A percentile compares a stretch with the other conserved stretches of the same genome.
Conservation (phyloP, 2,888 invertebrate species). For the Eupithecia centaureata region DNA sequence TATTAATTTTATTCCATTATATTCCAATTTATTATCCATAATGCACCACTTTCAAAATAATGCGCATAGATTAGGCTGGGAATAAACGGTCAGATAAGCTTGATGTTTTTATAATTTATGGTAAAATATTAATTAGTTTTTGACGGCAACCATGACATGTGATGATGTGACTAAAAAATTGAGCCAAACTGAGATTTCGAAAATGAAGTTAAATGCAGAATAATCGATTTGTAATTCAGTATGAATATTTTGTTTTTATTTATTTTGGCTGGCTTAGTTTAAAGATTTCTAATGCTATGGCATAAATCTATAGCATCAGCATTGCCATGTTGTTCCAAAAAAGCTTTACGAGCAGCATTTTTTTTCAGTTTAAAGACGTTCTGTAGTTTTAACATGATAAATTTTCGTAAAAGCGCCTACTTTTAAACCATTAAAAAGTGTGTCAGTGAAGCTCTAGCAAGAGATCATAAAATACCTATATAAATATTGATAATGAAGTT, state of each 20-base stretch:
- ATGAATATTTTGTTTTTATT: neutral
- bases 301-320: too few species aligned
- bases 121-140: conserved; percentile 4
- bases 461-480: neutral
- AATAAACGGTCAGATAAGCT: conserved; percentile 8
- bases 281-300: too few species aligned
- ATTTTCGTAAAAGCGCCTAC: too few species aligned
- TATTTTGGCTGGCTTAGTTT: too few species aligned
- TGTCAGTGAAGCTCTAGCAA: neutral
- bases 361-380: too few species aligned
- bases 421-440: too few species aligned
- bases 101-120: conserved; percentile 3
- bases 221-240: neutral
- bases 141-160: neutral
- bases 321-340: too few species aligned
- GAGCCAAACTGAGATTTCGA: neutral
- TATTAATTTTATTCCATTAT: conserved; percentile 25
- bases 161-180: neutral
- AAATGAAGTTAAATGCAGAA: neutral
- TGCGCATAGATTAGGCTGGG: conserved; percentile 32
- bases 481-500: neutral
- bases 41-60: conserved; percentile 38
- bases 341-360: too few species aligned
- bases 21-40: conserved; percentile 25
- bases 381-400: too few species aligned